Base-by-base conservation (phyloP, 2,888 invertebrate genomes). In the Sericinus montela region DNA sequence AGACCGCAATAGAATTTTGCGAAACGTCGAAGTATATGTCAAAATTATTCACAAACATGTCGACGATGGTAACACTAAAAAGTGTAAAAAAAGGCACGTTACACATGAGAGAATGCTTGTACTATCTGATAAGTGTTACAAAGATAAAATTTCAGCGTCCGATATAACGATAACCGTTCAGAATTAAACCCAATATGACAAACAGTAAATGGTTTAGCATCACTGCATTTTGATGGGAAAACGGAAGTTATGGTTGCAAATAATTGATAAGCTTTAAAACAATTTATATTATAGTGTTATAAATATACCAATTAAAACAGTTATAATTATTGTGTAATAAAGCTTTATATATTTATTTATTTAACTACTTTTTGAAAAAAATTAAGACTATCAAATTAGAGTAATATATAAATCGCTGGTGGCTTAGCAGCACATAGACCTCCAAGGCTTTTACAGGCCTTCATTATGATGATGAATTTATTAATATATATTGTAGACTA, bases 211-310 rank as follows among this genome's bases (percentile, higher is more conserved):
- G 57, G 72, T 72, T 72, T 52, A 50, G 41, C 3, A 66, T 44
- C 47, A 46, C 64, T 66, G 59, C 36, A 39, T 43, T 59, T 51
- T 45, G 51, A 49, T 57, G 64, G 70, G 56, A 69, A 68, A 68
- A 66, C 60, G 68, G 71, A 69, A 66, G 60, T 54, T 50, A 62
- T 58, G 61, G 66, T 57, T 46, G 50, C 52, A 52, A 53, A 56
- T 54, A 28, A 1, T 23, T 53, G 63, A 67, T 65, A 69, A 65
- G 51, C 16, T 14, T 51, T 34, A 13, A 40, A 35, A 42, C 16
- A 19, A 19, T 19, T 19, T 19, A 15, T 23, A 32, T 39, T 45
- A 25, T 25, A 9, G 11, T 32, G 11, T 13, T 32, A 11, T 32
- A 11, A 32, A 32, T 11, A 1, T 32, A 7, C 5, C 11, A 32